Percentiles rank a stretch among this genome's conserved stretches.
Conservation (phyloP, 2,888 invertebrate genomes). For the Sminthurides aquaticus region DNA sequence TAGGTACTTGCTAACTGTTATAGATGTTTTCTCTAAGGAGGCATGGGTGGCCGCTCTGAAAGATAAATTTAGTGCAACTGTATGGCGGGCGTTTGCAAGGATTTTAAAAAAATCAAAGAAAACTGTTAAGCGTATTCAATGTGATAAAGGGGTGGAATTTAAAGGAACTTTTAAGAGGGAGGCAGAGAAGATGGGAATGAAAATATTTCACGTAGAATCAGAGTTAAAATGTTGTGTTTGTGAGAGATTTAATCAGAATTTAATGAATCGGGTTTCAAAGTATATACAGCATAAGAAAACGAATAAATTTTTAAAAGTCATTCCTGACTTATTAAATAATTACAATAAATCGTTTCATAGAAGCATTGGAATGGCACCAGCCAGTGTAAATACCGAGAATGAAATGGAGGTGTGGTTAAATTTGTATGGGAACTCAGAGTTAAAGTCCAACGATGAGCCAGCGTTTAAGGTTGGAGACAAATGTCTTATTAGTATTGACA, state of each 20-base stretch:
- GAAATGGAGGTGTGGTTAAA: conserved; percentile 21
- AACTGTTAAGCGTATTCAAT: too few species aligned
- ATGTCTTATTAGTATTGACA: conserved; percentile 16
- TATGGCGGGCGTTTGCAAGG: conserved; percentile 2
- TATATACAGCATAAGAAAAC: not conserved
- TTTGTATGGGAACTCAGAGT: conserved; percentile 7
- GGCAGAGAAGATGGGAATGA: not conserved
- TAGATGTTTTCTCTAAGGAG: conserved; percentile 33
- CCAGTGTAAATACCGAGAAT: conserved; percentile 16
- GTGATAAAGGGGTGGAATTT: not conserved
- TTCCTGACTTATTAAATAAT: not conserved
- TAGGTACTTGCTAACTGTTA: conserved; percentile 28
- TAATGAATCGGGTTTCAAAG: conserved; percentile 3
- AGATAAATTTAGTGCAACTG: conserved; percentile 17
- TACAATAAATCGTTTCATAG: conserved; percentile 17
- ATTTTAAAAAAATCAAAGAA: not conserved
- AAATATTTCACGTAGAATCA: not conserved
- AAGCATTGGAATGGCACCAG: conserved; percentile 16
- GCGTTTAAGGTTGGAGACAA: conserved; percentile 17
- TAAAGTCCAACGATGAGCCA: conserved; percentile 3
- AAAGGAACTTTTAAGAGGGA: not conserved
- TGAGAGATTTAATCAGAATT: conserved; percentile 8
- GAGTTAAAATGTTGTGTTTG: not conserved
- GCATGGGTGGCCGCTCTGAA: conserved; percentile 31
- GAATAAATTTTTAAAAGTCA: not conserved